Conservation (phyloP, 2,113 vertebrate species). For the Pitta sordida region DNA sequence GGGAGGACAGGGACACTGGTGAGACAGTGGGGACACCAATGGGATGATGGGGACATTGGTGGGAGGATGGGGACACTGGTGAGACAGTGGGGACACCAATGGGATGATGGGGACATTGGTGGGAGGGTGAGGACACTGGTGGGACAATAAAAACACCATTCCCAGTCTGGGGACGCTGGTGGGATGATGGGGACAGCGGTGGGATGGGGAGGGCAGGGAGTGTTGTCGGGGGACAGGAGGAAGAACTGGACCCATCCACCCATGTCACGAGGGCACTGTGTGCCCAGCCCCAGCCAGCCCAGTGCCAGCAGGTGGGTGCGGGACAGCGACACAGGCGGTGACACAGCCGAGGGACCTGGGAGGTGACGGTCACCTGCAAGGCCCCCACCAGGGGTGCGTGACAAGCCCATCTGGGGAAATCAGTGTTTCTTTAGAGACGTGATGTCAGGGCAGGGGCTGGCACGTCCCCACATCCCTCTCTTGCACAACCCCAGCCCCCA, state of each 20-base stretch:
- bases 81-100: background rate
- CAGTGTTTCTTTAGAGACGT: background rate
- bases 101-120: background rate
- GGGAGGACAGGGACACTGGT: background rate
- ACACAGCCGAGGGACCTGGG: background rate
- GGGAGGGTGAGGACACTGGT: no score
- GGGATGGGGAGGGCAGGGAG: background rate
- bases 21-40: background rate
- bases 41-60: background rate
- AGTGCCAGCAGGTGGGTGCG: background rate
- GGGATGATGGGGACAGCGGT: background rate
- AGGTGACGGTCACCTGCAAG: background rate
- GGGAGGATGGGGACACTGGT: rapidly evolving
- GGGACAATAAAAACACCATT: background rate
- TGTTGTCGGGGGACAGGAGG: background rate
- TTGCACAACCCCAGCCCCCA: background rate
- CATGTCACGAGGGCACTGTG: rapidly evolving
- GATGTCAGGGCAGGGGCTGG: background rate
- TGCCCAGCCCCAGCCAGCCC: background rate
- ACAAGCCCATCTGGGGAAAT: rapidly evolving
- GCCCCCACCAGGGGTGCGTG: rapidly evolving
- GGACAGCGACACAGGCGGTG: background rate
- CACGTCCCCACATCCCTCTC: rapidly evolving
- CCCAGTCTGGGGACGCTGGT: background rate
- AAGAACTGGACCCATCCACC: background rate